Evolutionary conservation across 2,888 invertebrate genomes (phyloP), one percentile per base, ranked within the genome.

Genomic region (Teleogryllus oceanicus): DNA sequence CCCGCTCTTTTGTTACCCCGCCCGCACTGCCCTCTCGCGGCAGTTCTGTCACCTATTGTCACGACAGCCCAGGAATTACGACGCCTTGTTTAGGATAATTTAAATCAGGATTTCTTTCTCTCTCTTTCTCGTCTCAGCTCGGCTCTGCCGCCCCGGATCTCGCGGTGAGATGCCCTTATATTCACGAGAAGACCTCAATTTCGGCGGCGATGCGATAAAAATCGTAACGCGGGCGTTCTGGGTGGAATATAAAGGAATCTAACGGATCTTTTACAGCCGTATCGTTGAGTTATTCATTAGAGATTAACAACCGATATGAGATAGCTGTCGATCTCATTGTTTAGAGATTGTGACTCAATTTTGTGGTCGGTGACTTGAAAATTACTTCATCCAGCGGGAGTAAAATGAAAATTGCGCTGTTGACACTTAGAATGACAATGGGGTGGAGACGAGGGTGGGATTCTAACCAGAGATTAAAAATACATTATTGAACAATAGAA

Each of bases 251-350:
- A 62, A 62, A 62, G 62, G n/a, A 62, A 62, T 62, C 62, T 62
- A 18, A 8, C 13, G n/a, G 62, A 62, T 62, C 62, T 62, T 62
- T 62, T n/a, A n/a, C 16, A n/a, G 62, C n/a, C n/a, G 62, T 62
- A 62, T 16, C 62, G 16, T 62, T 62, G n/a, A 13, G 62, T 62
- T 62, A n/a, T 62, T 62, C n/a, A 62, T 62, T 62, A 62, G 62
- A 62, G 62, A 62, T 62, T 62, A 13, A 62, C 16, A 62, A 62
- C n/a, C n/a, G 62, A 62, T 62, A n/a, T 62, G 62, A 62, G 62
- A n/a, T 62, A 62, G 62, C 62, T 62, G 62, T 62, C 37, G 62
- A 62, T 62, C 62, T 62, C 62, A 62, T 62, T 62, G 62, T 62
- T 62, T 62, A 18, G 62, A 62, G 62, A 62, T 62, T 62, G 62